A percentile compares a stretch with the other conserved stretches of the same genome.
Conservation (phyloP, 2,797 vertebrate genomes). For the Spinibarbus caldwelli region DNA sequence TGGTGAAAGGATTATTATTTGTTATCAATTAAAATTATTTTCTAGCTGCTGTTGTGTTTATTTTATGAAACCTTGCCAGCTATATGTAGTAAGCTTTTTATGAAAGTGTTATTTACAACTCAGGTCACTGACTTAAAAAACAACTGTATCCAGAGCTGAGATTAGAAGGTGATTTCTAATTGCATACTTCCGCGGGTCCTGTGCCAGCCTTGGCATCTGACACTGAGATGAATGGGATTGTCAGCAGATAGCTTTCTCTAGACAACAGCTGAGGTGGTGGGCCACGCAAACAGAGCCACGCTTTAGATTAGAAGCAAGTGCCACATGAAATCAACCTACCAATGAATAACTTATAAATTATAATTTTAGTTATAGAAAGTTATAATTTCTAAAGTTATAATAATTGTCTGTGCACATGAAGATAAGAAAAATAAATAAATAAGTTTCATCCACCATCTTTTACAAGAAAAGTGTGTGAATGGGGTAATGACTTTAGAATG, state of each 20-base stretch:
- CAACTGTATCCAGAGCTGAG: not conserved
- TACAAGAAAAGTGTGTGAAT: no score
- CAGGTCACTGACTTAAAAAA: not conserved
- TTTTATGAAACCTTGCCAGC: no score
- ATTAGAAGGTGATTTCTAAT: conserved; percentile 9
- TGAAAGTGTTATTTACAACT: not conserved
- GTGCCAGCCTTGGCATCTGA: not conserved
- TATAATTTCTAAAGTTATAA: no score
- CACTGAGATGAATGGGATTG: not conserved
- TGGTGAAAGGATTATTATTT: not conserved
- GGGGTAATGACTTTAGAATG: not conserved
- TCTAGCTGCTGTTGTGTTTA: not conserved
- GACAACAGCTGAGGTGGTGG: not conserved
- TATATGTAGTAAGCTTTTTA: not conserved
- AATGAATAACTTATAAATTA: not conserved
- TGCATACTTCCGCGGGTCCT: not conserved
- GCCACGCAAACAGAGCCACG: not conserved
- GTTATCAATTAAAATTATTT: not conserved
- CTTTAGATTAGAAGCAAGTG: not conserved
- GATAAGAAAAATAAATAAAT: not conserved
- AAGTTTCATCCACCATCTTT: no score
- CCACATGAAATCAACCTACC: not conserved
- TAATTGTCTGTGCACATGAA: not conserved
- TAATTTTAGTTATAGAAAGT: no score
- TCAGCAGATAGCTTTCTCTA: not conserved